These are phyloP conservation scores for Ophion obscuratus DNA, from an alignment of 2,888 invertebrate genomes.

Conservation along the genomic window DNA sequence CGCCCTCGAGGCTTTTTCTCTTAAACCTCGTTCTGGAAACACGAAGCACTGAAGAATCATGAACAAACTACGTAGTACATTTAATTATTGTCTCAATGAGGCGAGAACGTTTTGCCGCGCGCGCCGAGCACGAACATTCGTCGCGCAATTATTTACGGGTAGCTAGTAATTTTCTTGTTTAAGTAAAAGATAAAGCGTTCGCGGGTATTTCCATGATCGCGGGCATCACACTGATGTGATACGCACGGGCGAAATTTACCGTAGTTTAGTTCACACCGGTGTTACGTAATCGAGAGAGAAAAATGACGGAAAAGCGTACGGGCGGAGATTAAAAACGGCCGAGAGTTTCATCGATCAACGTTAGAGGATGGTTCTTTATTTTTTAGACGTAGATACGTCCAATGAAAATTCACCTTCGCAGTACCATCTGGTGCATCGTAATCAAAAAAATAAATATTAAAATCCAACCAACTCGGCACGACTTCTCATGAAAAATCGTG, in stretches of 20 bases:
- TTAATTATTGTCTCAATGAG: constrained; percentile 22
- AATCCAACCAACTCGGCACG: neutral
- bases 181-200: constrained; percentile 28
- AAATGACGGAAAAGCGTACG: neutral
- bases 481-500: too few relatives aligned
- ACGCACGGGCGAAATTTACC: neutral
- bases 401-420: neutral
- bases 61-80: constrained; percentile 27
- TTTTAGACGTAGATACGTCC: neutral
- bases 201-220: constrained; percentile 23
- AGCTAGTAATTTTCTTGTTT: constrained; percentile 29
- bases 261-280: constrained; percentile 29
- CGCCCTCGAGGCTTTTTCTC: neutral
- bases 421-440: neutral
- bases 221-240: constrained; percentile 41
- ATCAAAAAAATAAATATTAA: neutral
- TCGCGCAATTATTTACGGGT: constrained; percentile 37
- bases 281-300: constrained; percentile 16
- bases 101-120: neutral
- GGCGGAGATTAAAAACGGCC: constrained; percentile 4
- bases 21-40: neutral
- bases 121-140: constrained; percentile 20
- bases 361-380: neutral
- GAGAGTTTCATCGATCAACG: neutral
- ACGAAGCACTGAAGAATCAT: constrained; percentile 42